Evolutionary conservation across 2,797 vertebrate species (phyloP).

Genomic region (Knipowitschia caucasica): DNA sequence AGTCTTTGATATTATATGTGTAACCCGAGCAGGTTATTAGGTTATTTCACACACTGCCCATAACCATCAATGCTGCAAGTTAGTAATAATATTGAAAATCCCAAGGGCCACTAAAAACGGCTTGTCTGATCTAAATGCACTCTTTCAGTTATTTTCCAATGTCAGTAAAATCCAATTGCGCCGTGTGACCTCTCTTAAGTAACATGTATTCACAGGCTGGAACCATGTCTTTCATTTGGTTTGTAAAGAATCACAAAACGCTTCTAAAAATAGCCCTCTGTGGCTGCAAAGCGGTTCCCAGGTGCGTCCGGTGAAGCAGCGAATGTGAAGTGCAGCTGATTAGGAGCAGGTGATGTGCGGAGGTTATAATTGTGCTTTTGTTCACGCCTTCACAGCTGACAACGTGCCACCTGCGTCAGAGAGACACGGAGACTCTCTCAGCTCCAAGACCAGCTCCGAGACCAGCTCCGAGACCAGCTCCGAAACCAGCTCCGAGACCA

Average conservation of each 20-base stretch:
- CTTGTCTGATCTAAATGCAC: neutral
- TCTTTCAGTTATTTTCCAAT: neutral
- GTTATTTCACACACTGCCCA: no score
- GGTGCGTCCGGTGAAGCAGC: constrained; percentile 25
- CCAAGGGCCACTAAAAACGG: no score
- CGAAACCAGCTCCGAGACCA: no score
- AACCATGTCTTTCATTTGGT: neutral
- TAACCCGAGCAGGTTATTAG: no score
- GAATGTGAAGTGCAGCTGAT: constrained; percentile 27
- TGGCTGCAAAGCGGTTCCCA: constrained; percentile 10
- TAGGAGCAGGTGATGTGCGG: constrained; percentile 61
- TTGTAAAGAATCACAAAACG: neutral
- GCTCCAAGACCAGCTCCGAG: no score
- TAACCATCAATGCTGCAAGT: no score
- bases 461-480: no score
- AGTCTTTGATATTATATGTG: no score
- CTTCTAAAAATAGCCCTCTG: constrained; percentile 1
- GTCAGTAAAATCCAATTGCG: neutral
- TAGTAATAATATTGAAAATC: no score
- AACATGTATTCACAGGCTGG: neutral
- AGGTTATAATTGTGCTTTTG: constrained; percentile 68
- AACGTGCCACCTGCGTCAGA: constrained; percentile 60
- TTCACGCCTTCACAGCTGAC: constrained; percentile 66
- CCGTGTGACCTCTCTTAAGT: neutral
- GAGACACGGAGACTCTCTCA: constrained; percentile 39